Base-by-base conservation (phyloP, 53 echinoderm and acorn worm genomes). In the Glandiceps talaboti region DNA sequence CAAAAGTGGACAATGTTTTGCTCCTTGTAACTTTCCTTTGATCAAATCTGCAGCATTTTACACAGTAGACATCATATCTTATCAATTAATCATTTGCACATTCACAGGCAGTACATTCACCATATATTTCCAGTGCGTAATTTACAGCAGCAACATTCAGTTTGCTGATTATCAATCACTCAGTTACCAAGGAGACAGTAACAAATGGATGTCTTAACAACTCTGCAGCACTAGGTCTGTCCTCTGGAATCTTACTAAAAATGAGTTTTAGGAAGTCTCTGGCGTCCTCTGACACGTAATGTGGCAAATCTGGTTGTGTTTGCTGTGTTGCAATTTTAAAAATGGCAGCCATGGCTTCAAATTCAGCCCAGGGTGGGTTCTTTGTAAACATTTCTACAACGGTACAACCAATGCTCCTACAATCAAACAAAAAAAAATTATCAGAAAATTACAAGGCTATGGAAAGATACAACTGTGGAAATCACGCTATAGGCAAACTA, bases 271-370 rank as follows among this genome's bases (percentile, higher is more conserved):
- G 77, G 80, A 97, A 97, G 74, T 91, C 87, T 31, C 78, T 73
- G 1, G 93, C 92, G 27, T 87, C 83, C 26, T 85, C 73, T 6
- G 99, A 93, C 75, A 97, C 93, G 27, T 76, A 72, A 31, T 83
- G 79, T 77, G 99, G 93, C 73, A 97, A 86, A 77, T 31, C 32
- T 27, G 99, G 99, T 27, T 80, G 33, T 27, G 99, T 89, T 30
- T 82, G 85, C 78, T 97, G 89, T 0, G 99, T 97, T 28, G 99
- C 99, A 14, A 97, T 97, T 82, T 91, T 97, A 32, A 97, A 97
- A 82, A 97, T 97, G 88, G 99, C 99, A 0, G 99, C 99, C 99
- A 97, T 97, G 30, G 99, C 93, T 33, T 97, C 99, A 72, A 85
- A 93, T 72, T 99, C 99, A 0, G 99, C 87, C 99, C 99, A 99